Evolutionary conservation across 1,140 invertebrate genomes (phyloP).

Genomic region (Zaprionus ornatus): DNA sequence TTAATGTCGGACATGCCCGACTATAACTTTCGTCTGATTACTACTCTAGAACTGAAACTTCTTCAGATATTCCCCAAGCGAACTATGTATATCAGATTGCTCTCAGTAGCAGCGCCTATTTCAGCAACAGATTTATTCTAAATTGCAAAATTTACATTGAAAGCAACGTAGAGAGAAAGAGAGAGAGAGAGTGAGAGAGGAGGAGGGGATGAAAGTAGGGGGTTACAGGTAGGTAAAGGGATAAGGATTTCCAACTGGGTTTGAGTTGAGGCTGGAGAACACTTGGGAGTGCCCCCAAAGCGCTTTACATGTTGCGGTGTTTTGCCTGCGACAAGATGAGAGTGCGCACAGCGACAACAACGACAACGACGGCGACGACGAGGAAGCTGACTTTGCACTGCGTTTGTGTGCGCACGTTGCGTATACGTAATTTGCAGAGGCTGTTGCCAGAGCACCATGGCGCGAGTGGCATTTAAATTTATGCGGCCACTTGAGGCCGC

Average conservation of each 20-base stretch:
- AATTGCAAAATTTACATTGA: constrained; percentile 58
- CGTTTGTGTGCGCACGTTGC: constrained; percentile 56
- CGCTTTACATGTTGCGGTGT: constrained; percentile 25
- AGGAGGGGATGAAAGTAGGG: neutral
- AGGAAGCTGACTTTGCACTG: neutral
- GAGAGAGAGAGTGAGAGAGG: neutral
- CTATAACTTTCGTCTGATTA: too few species aligned
- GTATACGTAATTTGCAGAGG: constrained; percentile 77
- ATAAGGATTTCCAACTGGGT: constrained; percentile 1
- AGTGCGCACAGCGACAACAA: constrained; percentile 3
- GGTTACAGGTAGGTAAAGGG: neutral
- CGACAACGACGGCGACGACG: neutral
- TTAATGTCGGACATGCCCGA: too few species aligned
- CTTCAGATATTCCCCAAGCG: neutral
- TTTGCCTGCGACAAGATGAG: constrained; percentile 3
- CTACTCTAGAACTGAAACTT: neutral
- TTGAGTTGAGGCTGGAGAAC: constrained; percentile 35
- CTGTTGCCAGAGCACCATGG: constrained; percentile 49
- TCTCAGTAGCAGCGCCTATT: constrained; percentile 21
- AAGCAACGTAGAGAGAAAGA: neutral
- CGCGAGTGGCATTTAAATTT: constrained; percentile 76
- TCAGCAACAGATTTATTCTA: constrained; percentile 49
- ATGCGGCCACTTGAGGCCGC: constrained; percentile 69
- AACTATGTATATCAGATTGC: neutral
- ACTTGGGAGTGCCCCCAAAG: constrained; percentile 51